phyloP scores from a whole-genome alignment of 2,888 invertebrate species.

The Caenorhabditis sp. region DNA sequence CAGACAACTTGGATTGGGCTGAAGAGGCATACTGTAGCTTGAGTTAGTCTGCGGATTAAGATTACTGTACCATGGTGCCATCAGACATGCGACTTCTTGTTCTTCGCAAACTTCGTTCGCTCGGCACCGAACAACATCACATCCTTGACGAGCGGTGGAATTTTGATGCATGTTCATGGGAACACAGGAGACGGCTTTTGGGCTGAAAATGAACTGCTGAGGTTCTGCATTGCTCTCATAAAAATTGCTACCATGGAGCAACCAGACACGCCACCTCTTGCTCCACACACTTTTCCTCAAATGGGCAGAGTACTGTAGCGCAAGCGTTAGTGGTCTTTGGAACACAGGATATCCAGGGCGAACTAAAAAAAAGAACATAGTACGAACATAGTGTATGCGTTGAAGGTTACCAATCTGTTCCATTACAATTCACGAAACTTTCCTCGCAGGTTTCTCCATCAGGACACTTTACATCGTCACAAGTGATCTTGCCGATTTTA shows the following conservation, averaged over 20 bases:
- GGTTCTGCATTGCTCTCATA: background rate
- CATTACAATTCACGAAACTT: background rate
- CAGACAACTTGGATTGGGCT: constrained; percentile 42
- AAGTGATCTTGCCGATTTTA: background rate
- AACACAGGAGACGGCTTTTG: constrained; percentile 41
- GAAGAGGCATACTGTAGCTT: too few species aligned
- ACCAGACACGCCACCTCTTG: background rate
- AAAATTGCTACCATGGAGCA: constrained; percentile 5
- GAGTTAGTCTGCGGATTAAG: too few species aligned
- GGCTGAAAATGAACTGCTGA: constrained; percentile 1
- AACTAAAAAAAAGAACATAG: background rate
- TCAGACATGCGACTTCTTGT: constrained; percentile 18
- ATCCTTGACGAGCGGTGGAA: constrained; percentile 24
- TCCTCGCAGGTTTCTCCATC: background rate
- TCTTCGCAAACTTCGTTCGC: constrained; percentile 40
- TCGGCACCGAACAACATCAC: constrained; percentile 42
- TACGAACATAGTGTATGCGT: too few species aligned
- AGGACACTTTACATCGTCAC: background rate
- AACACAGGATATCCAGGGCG: background rate
- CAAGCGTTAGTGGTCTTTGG: background rate
- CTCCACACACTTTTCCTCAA: background rate
- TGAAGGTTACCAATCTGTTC: background rate
- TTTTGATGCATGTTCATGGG: constrained; percentile 7
- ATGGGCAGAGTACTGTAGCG: background rate
- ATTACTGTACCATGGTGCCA: constrained; percentile 33